Percentiles rank a stretch among this genome's conserved stretches.
phyloP scores from a whole-genome alignment of 2,113 vertebrate genomes.

The Daubentonia madagascariensis region DNA sequence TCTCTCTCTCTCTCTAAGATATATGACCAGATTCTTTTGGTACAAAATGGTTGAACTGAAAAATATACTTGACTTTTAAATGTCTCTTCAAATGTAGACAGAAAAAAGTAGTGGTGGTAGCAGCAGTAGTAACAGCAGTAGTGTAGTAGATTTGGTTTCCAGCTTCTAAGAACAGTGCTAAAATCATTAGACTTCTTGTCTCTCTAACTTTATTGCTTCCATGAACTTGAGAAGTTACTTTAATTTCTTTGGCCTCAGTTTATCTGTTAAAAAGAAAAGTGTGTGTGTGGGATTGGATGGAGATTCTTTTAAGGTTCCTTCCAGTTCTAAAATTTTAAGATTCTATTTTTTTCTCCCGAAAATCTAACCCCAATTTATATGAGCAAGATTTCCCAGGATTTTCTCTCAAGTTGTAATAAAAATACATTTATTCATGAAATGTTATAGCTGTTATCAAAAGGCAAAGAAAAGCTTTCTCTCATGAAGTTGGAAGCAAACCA shows the following conservation, averaged over 20 bases:
- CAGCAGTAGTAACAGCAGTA: not conserved
- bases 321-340: not conserved
- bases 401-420: not conserved
- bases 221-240: not conserved
- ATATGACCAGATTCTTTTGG: not conserved
- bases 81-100: not conserved
- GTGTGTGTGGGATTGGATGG: not conserved
- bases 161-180: not conserved
- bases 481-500: constrained; percentile 31
- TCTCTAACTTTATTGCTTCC: not conserved
- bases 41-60: not conserved
- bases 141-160: not conserved
- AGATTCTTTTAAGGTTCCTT: not conserved
- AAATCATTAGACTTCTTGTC: not conserved
- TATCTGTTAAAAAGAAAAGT: not conserved
- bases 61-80: not conserved
- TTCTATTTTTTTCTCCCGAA: not conserved
- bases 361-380: not conserved
- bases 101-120: not conserved
- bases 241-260: not conserved
- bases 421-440: not conserved
- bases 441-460: not conserved
- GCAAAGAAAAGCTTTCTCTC: constrained; percentile 51
- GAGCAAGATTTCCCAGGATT: not conserved
- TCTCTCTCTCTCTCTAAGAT: not conserved